phyloP scores from a whole-genome alignment of 2,113 vertebrate genomes.

The Corapipo altera region DNA sequence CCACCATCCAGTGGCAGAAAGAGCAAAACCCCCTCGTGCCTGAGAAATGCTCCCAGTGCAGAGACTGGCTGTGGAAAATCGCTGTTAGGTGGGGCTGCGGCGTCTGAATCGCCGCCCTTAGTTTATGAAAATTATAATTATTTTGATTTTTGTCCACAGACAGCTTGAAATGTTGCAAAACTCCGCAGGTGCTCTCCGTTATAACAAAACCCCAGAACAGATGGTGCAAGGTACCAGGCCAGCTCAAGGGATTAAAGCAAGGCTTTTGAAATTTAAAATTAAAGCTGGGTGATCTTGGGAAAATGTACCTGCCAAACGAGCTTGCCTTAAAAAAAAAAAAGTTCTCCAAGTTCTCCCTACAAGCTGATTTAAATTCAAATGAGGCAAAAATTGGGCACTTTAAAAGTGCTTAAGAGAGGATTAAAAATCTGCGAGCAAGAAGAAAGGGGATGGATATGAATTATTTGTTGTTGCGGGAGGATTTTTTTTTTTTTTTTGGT shows the following conservation, averaged over 20 bases:
- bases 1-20: not conserved
- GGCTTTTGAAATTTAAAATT: constrained; percentile 85
- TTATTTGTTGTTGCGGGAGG: not conserved
- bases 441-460: not conserved
- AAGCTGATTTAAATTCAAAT: constrained; percentile 79
- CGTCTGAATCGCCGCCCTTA: constrained; percentile 61
- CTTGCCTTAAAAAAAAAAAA: constrained; percentile 62
- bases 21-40: not conserved
- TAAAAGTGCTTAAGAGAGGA: constrained; percentile 64
- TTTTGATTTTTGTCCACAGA: constrained; percentile 80
- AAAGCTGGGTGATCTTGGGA: constrained; percentile 79
- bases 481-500: not conserved
- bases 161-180: constrained; percentile 84
- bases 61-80: constrained; percentile 33
- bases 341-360: constrained; percentile 71
- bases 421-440: constrained; percentile 42
- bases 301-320: constrained; percentile 76
- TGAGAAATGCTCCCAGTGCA: not conserved
- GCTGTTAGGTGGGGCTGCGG: constrained; percentile 52
- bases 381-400: constrained; percentile 72
- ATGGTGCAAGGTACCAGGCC: constrained; percentile 82
- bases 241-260: constrained; percentile 82
- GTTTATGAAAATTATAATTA: constrained; percentile 81
- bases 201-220: constrained; percentile 83
- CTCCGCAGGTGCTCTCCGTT: constrained; percentile 80